Conservation (phyloP, 2,797 vertebrate genomes). For the Meriones psammophilus region DNA sequence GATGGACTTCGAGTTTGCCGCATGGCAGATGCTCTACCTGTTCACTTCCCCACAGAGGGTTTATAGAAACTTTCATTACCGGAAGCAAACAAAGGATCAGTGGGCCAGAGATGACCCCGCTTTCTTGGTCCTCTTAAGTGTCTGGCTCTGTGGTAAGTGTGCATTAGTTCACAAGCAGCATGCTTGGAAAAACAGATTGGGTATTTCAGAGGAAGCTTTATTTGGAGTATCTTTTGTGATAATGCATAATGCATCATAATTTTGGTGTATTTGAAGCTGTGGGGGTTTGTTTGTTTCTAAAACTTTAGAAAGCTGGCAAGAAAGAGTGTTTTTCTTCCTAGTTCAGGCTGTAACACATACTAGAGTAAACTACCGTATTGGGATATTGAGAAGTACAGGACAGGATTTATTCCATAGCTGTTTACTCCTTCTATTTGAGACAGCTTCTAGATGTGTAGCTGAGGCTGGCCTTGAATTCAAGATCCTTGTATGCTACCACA, state of each 20-base stretch:
- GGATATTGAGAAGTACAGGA: not conserved
- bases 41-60: constrained; percentile 98
- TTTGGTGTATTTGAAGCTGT: constrained; percentile 33
- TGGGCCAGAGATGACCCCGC: constrained; percentile 99
- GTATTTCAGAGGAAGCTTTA: not conserved
- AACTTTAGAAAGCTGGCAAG: constrained; percentile 43
- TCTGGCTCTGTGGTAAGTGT: constrained; percentile 97
- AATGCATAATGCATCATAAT: constrained; percentile 20
- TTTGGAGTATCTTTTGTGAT: not conserved
- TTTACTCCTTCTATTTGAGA: not conserved
- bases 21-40: constrained; percentile 99
- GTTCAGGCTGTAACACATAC: not conserved
- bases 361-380: not conserved
- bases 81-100: constrained; percentile 99
- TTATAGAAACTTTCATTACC: constrained; percentile 99
- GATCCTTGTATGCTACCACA: not conserved
- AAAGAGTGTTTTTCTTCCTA: not conserved
- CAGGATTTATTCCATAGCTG: not conserved
- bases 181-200: not conserved
- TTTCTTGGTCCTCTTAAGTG: constrained; percentile 95
- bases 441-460: not conserved
- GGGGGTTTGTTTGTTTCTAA: not conserved
- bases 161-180: not conserved
- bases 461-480: not conserved
- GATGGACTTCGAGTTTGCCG: constrained; percentile 99